Conservation (phyloP, 2,113 vertebrate genomes). For the Spizaetus ornatus region DNA sequence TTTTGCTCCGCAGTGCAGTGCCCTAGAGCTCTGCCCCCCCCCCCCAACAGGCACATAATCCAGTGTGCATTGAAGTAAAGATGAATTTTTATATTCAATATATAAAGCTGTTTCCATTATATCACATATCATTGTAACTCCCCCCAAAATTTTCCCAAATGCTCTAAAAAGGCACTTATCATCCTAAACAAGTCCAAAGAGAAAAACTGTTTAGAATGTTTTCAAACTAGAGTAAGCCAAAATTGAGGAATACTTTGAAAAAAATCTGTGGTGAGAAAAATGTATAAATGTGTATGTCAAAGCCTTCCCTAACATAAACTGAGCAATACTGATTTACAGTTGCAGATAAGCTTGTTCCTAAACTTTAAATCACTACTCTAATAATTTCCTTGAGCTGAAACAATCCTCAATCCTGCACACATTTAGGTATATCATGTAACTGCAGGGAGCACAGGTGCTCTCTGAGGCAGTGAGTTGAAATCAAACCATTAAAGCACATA, state of each 20-base stretch:
- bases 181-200: background rate
- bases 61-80: background rate
- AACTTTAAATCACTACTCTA: background rate
- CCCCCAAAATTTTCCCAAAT: background rate
- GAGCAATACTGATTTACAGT: background rate
- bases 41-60: background rate
- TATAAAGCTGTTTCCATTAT: background rate
- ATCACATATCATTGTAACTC: background rate
- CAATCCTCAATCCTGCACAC: fast-evolving
- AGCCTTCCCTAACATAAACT: background rate
- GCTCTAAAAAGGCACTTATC: background rate
- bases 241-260: background rate
- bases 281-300: background rate
- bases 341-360: background rate
- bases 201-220: background rate
- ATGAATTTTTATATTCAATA: background rate
- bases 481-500: background rate
- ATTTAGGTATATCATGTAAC: background rate
- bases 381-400: background rate
- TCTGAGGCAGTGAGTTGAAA: background rate
- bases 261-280: background rate
- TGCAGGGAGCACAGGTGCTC: background rate
- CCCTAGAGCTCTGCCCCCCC: background rate
- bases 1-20: background rate
- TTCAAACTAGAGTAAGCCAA: background rate